phyloP scores from a whole-genome alignment of 2,113 vertebrate genomes.

The Gopherus flavomarginatus region DNA sequence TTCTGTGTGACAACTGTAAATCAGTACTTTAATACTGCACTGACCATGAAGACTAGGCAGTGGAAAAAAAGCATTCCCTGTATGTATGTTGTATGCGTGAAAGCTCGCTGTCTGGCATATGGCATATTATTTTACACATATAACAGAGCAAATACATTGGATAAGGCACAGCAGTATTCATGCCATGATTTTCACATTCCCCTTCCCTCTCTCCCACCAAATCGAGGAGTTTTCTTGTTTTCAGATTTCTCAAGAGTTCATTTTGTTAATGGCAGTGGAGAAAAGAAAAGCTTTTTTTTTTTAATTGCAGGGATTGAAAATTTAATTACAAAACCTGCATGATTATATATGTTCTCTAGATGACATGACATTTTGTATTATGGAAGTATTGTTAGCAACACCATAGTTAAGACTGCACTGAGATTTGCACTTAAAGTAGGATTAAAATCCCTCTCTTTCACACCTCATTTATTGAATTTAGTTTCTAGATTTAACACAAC shows the following conservation, averaged over 20 bases:
- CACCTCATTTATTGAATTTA: neutral
- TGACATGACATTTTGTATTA: neutral
- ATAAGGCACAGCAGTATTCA: conserved; percentile 51
- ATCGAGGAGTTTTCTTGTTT: conserved; percentile 24
- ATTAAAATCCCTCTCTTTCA: conserved; percentile 40
- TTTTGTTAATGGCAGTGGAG: neutral
- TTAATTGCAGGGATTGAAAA: neutral
- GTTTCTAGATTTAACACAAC: neutral
- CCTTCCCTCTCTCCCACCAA: neutral
- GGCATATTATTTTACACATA: conserved; percentile 57
- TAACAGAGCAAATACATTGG: conserved; percentile 58
- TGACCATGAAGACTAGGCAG: conserved; percentile 4
- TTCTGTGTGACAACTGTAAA: conserved; percentile 39
- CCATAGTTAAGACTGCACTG: neutral
- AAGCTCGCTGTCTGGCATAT: conserved; percentile 37
- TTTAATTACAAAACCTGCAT: neutral
- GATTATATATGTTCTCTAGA: neutral
- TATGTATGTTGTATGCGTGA: conserved; percentile 18
- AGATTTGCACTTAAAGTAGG: conserved; percentile 1
- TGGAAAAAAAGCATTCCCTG: neutral
- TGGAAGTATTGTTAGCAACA: neutral
- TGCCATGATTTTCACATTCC: conserved; percentile 30
- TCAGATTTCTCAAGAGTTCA: conserved; percentile 6
- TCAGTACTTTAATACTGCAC: neutral
- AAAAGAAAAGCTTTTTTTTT: neutral